Evolutionary conservation across 2,113 vertebrate genomes (phyloP).

Genomic region (Tringa solitaria): DNA sequence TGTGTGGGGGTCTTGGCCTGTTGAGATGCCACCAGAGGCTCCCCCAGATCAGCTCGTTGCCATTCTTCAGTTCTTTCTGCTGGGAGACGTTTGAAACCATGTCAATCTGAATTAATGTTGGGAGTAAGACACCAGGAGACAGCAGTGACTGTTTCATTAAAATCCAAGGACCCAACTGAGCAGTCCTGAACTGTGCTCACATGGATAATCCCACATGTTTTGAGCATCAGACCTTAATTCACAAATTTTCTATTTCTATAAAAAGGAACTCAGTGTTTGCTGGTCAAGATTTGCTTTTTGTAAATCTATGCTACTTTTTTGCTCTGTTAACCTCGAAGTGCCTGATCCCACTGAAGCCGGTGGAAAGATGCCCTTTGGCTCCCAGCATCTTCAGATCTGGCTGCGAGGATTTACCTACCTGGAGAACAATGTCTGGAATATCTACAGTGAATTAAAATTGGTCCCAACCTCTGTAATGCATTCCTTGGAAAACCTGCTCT

Average conservation of each 20-base stretch:
- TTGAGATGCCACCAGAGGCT: conserved; percentile 8
- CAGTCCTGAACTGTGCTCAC: background rate
- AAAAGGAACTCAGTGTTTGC: background rate
- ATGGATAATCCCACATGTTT: background rate
- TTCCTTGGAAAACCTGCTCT: background rate
- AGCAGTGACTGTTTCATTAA: conserved; percentile 53
- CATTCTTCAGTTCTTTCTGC: background rate
- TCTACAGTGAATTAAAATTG: background rate
- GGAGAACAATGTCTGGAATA: background rate
- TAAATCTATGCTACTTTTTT: background rate
- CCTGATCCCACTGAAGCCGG: background rate
- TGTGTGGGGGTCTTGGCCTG: background rate
- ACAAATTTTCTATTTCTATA: background rate
- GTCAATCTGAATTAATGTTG: conserved; percentile 44
- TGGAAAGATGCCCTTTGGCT: background rate
- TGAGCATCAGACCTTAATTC: background rate
- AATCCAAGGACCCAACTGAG: conserved; percentile 42
- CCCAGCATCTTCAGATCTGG: background rate
- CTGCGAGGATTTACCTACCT: background rate
- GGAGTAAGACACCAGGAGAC: background rate
- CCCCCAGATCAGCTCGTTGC: background rate
- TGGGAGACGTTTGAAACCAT: background rate
- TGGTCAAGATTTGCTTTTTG: background rate
- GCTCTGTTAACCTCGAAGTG: background rate
- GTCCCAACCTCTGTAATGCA: background rate